Percentiles rank a stretch among this genome's conserved stretches.
phyloP scores from a whole-genome alignment of 1,140 invertebrate species.

The Holcopasites calliopsidis region DNA sequence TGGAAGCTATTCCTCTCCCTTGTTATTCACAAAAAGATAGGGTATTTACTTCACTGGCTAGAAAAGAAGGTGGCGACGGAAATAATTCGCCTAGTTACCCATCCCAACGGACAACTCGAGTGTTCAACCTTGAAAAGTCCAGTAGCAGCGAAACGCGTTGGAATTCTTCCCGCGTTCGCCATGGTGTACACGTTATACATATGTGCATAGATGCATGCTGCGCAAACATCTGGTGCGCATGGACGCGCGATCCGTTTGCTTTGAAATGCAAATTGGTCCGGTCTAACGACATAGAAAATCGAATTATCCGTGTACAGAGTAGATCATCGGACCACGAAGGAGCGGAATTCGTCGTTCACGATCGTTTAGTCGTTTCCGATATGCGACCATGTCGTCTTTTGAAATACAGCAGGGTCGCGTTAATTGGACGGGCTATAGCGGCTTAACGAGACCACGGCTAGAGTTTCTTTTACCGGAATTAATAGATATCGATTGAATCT shows the following conservation, averaged over 20 bases:
- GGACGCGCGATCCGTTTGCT: conserved; percentile 35
- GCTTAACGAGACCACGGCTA: neutral
- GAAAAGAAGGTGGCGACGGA: too few relatives aligned
- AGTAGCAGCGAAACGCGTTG: too few relatives aligned
- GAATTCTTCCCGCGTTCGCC: neutral
- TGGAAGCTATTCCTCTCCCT: too few relatives aligned
- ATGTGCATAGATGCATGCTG: too few relatives aligned
- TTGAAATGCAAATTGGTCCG: conserved; percentile 64
- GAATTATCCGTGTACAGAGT: conserved; percentile 50
- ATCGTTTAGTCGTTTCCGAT: conserved; percentile 8
- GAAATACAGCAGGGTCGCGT: neutral
- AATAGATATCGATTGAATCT: too few relatives aligned
- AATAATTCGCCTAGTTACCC: neutral
- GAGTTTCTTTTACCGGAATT: too few relatives aligned
- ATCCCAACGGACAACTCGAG: neutral
- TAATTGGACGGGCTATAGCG: neutral
- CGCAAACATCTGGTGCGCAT: too few relatives aligned
- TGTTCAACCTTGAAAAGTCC: conserved; percentile 6
- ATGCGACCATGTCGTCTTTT: too few relatives aligned
- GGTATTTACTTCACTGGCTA: too few relatives aligned
- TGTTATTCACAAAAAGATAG: too few relatives aligned
- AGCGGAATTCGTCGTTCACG: conserved; percentile 20
- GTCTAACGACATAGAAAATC: conserved; percentile 61
- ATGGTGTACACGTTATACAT: too few relatives aligned
- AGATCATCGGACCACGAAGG: conserved; percentile 36